A percentile compares a stretch with the other conserved stretches of the same genome.
These are phyloP conservation scores for Hestina assimilis DNA, from an alignment of 1,140 invertebrate species.

Conservation along the genomic window DNA sequence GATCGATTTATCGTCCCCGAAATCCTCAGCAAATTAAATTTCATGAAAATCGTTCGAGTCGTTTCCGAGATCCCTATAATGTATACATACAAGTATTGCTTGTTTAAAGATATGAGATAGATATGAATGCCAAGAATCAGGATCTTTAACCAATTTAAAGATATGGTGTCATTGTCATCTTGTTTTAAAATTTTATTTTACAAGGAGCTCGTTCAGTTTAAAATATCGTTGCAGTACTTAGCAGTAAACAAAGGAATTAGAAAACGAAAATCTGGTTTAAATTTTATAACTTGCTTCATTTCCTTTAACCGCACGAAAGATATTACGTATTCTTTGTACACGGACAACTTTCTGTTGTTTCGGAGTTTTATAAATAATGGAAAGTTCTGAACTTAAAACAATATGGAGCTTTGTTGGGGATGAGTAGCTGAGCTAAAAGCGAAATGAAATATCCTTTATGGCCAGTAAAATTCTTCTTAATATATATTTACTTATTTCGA, in stretches of 20 bases:
- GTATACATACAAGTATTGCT: too few species aligned
- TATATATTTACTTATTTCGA: background rate
- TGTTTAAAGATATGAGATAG: too few species aligned
- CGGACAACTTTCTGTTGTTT: constrained; percentile 18
- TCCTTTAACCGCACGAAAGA: constrained; percentile 19
- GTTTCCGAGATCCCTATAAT: too few species aligned
- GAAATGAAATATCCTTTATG: constrained; percentile 4
- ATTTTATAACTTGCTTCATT: constrained; percentile 24
- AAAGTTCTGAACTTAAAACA: constrained; percentile 17
- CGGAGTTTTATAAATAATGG: constrained; percentile 24
- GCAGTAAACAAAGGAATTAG: constrained; percentile 5
- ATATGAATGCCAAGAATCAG: too few species aligned
- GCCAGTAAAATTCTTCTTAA: background rate
- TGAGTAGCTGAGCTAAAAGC: constrained; percentile 2
- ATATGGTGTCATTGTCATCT: too few species aligned
- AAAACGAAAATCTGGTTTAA: constrained; percentile 21
- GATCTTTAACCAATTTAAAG: too few species aligned
- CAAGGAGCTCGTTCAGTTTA: background rate
- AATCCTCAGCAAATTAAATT: too few species aligned
- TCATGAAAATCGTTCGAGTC: too few species aligned
- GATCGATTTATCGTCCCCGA: too few species aligned
- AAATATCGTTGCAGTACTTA: background rate
- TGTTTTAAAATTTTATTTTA: too few species aligned
- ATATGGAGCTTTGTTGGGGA: background rate
- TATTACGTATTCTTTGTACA: constrained; percentile 23